These are phyloP conservation scores for Patiria pectinifera DNA, from an alignment of 53 echinoderm and acorn worm species.

Conservation along the genomic window DNA sequence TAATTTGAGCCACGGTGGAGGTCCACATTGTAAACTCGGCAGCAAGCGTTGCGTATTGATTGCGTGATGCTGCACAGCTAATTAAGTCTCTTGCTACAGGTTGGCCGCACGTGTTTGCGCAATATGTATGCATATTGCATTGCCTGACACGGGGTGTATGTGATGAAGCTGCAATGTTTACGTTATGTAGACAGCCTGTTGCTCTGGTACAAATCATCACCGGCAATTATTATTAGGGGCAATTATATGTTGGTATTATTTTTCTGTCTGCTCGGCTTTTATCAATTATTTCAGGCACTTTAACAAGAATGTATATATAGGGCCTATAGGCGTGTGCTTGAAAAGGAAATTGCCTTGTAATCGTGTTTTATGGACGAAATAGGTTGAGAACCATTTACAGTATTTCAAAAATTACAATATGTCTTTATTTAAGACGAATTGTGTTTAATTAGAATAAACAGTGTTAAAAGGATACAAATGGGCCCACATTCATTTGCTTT, in stretches of 20 bases:
- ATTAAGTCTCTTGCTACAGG: conserved; percentile 45
- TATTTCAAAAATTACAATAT: not conserved
- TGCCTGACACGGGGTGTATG: conserved; percentile 24
- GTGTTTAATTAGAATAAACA: not conserved
- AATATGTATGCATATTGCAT: conserved; percentile 49
- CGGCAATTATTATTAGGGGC: conserved; percentile 10
- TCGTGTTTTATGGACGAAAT: too few species aligned
- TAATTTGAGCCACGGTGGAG: conserved; percentile 16
- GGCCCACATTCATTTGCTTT: not conserved
- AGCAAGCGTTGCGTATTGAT: conserved; percentile 40
- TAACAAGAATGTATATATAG: not conserved
- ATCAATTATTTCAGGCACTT: not conserved
- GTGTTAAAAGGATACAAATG: not conserved
- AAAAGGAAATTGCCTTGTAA: too few species aligned
- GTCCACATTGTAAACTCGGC: not conserved
- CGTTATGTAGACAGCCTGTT: conserved; percentile 29
- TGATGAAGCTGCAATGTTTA: conserved; percentile 16
- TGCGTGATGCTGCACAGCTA: conserved; percentile 31
- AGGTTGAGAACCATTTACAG: not conserved
- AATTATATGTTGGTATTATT: not conserved
- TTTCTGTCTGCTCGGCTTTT: not conserved
- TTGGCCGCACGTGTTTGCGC: conserved; percentile 41
- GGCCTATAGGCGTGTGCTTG: too few species aligned
- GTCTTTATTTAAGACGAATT: not conserved
- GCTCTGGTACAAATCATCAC: conserved; percentile 6